A percentile compares a stretch with the other conserved stretches of the same genome.
Evolutionary conservation across 2,797 vertebrate genomes (phyloP).

Genomic region (Mormyrus hasselquistii): DNA sequence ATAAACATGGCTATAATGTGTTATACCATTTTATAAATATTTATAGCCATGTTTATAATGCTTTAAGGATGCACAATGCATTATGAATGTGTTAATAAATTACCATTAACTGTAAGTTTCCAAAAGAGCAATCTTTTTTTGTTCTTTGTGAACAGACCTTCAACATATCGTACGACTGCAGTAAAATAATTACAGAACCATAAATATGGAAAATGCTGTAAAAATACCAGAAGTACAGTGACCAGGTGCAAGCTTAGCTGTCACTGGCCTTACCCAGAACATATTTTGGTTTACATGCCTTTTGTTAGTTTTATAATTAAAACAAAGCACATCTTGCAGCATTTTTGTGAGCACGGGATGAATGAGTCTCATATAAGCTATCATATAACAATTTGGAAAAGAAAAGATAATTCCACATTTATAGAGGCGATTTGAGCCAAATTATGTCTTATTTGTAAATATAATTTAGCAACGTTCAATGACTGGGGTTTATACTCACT

Average conservation of each 20-base stretch:
- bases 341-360: background rate
- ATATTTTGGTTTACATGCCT: background rate
- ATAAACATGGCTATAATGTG: background rate
- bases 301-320: background rate
- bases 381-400: background rate
- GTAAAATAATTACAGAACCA: background rate
- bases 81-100: background rate
- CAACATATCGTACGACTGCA: background rate
- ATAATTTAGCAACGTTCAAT: background rate
- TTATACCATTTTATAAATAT: background rate
- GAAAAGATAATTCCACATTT: background rate
- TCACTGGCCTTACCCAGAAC: background rate
- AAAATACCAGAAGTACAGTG: background rate
- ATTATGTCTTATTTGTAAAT: slow-evolving; percentile 2
- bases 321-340: background rate
- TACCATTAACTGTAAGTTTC: background rate
- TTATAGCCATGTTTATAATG: background rate
- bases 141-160: background rate
- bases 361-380: background rate
- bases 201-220: background rate
- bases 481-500: background rate
- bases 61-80: background rate
- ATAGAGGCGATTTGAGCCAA: background rate
- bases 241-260: background rate
- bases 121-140: background rate